Evolutionary conservation across 2,888 invertebrate genomes (phyloP), one percentile per base, ranked within the genome.

Genomic region (Tanypteryx hageni): DNA sequence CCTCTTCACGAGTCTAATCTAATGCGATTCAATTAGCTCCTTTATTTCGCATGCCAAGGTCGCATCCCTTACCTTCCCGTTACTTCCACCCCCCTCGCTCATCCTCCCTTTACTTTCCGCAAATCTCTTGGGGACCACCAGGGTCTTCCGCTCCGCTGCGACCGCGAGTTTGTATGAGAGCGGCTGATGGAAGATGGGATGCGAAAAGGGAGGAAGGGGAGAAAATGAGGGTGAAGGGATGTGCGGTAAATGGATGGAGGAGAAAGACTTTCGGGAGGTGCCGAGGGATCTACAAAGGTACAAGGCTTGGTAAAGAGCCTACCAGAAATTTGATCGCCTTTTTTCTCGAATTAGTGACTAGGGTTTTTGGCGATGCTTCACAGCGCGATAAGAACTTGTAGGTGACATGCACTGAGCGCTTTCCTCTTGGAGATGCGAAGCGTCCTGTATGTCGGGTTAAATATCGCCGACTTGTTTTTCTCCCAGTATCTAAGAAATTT

Each of bases 21-120:
- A 89, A 89, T 89, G 89, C 89, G 89, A 89, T 89, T 89, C 89
- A 89, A 89, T 89, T 89, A 89, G 89, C 89, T 89, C 89, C 89
- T 89, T 89, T 89, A 89, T 89, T 89, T 89, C 89, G 64, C 89
- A 89, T 89, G 89, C 89, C 89, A 89, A 31, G 89, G 89, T 89
- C 89, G 89, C 89, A 61, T 89, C 89, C 68, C 89, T 56, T 31
- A 44, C 18, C 44, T 44, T 44, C 44, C 31, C 59, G 22, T 86
- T 76, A 76, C 76, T 76, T 76, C 76, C 76, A 27, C 22, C 89
- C 83, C 83, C 44, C 31, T 7, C 82, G 82, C 82, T 68, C 44
- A 56, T 58, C 44, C 64, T 64, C 22, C 44, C 61, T 27, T 61
- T 59, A 31, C 59, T 57, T 89, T 64, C 89, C 89, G 89, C 89